Conservation (phyloP, 2,113 vertebrate genomes). For the Heterochromis multidens region DNA sequence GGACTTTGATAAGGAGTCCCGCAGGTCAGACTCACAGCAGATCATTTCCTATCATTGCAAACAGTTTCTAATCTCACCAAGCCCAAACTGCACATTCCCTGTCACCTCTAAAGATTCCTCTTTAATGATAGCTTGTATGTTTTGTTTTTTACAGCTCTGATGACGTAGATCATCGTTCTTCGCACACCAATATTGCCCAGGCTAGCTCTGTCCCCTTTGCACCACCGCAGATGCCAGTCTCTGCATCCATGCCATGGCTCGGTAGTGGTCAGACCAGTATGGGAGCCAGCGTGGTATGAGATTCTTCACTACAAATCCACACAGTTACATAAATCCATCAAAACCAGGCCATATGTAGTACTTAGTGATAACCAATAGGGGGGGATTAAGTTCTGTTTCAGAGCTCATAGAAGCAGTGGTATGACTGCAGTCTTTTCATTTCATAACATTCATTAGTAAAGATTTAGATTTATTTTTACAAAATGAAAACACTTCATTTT, state of each 20-base stretch:
- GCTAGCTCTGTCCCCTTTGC: slow-evolving; percentile 78
- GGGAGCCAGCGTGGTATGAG: slow-evolving; percentile 91
- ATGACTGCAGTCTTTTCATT: background rate
- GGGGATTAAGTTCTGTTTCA: slow-evolving; percentile 10
- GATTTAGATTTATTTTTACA: background rate
- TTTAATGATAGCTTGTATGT: background rate
- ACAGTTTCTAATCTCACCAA: background rate
- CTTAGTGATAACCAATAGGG: slow-evolving; percentile 13
- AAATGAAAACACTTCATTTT: background rate
- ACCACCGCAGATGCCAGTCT: slow-evolving; percentile 81
- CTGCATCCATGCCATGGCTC: slow-evolving; percentile 93
- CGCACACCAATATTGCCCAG: slow-evolving; percentile 89
- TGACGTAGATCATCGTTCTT: slow-evolving; percentile 90
- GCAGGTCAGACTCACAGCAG: slow-evolving; percentile 77
- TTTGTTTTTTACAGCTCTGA: slow-evolving; percentile 82
- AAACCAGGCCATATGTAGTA: background rate
- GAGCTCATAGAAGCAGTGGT: background rate
- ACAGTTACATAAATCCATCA: background rate
- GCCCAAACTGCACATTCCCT: background rate
- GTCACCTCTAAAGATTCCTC: background rate
- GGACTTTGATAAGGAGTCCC: slow-evolving; percentile 94
- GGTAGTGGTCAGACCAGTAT: slow-evolving; percentile 96
- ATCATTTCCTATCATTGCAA: background rate
- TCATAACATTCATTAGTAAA: background rate
- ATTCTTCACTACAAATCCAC: background rate